phyloP scores from a whole-genome alignment of 1,140 invertebrate species.

The Stegodyphus mimosarum region DNA sequence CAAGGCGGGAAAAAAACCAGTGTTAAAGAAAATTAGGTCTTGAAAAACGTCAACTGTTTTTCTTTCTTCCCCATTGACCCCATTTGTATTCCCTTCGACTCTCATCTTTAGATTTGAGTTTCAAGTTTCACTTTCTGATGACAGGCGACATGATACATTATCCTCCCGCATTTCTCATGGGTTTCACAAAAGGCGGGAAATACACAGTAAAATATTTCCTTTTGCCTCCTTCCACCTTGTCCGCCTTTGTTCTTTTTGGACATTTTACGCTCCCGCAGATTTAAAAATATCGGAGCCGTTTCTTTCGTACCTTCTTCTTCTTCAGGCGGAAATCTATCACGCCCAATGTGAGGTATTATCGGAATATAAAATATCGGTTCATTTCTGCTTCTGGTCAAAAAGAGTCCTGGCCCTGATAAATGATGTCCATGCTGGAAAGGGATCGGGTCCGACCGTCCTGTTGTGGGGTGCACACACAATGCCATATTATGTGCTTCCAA shows the following conservation, averaged over 20 bases:
- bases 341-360: slow-evolving; percentile 46
- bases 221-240: neutral
- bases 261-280: slow-evolving; percentile 29
- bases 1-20: too few relatives aligned
- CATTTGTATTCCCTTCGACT: neutral
- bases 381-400: slow-evolving; percentile 29
- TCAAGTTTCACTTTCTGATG: slow-evolving; percentile 3
- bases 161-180: slow-evolving; percentile 35
- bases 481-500: slow-evolving; percentile 25
- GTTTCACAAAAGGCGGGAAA: slow-evolving; percentile 32
- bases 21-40: too few relatives aligned
- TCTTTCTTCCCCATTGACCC: neutral
- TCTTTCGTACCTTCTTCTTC: neutral
- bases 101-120: neutral
- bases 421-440: slow-evolving; percentile 13
- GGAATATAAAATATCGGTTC: slow-evolving; percentile 60
- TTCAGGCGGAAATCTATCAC: slow-evolving; percentile 31
- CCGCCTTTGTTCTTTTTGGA: slow-evolving; percentile 47
- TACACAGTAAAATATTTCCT: slow-evolving; percentile 55
- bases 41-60: neutral
- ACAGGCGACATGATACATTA: slow-evolving; percentile 47
- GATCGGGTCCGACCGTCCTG: neutral
- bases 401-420: slow-evolving; percentile 27
- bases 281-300: slow-evolving; percentile 28
- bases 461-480: slow-evolving; percentile 24